phyloP scores from a whole-genome alignment of 2,113 vertebrate genomes.

The Athene noctua region DNA sequence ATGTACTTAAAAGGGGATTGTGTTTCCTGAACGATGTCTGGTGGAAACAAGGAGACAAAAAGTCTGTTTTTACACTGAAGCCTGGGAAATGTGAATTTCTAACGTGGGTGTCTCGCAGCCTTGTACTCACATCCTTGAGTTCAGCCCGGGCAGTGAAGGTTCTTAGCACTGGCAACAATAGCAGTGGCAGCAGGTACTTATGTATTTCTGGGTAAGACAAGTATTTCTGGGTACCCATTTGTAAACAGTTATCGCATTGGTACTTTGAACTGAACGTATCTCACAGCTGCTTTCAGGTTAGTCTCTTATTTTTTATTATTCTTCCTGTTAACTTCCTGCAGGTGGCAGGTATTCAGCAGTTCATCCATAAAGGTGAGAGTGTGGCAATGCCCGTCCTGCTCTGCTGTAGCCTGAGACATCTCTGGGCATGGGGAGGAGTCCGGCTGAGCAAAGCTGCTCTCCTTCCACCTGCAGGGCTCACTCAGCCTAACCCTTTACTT shows the following conservation, averaged over 20 bases:
- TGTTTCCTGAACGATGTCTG: conserved; percentile 22
- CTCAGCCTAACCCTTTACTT: not conserved
- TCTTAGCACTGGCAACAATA: not conserved
- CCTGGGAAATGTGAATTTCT: not conserved
- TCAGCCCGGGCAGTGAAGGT: not conserved
- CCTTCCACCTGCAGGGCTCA: not conserved
- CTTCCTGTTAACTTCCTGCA: not conserved
- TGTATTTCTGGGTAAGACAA: not conserved
- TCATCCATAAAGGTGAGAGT: not conserved
- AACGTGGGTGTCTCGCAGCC: not conserved
- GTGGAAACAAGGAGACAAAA: conserved; percentile 1
- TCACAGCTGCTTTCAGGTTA: not conserved
- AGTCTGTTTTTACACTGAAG: conserved; percentile 1
- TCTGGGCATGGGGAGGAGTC: not conserved
- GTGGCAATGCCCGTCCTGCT: not conserved
- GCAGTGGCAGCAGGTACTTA: not conserved
- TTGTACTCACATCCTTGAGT: not conserved
- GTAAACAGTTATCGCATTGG: not conserved
- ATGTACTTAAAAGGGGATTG: conserved; percentile 8
- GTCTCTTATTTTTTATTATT: not conserved
- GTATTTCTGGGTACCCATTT: not conserved
- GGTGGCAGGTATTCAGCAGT: not conserved
- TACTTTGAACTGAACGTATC: not conserved
- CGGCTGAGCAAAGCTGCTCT: not conserved
- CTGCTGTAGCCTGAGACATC: not conserved